Conservation (phyloP, 2,797 vertebrate genomes). For the Aeoliscus strigatus region DNA sequence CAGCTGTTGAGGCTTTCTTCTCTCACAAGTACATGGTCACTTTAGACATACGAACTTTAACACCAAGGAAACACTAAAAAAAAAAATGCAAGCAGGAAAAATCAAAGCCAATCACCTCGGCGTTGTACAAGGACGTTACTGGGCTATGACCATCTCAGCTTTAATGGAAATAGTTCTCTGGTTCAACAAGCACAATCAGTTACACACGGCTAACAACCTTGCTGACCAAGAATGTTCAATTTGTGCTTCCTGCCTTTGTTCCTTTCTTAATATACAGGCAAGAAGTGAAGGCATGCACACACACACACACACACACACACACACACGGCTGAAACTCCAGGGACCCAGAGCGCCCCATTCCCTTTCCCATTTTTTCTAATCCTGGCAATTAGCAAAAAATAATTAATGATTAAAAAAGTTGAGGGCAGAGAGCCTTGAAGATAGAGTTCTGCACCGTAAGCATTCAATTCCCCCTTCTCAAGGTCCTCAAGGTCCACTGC, state of each 20-base stretch:
- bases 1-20: too few species aligned
- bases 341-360: slow-evolving; percentile 54
- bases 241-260: slow-evolving; percentile 39
- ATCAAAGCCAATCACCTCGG: slow-evolving; percentile 34
- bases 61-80: neutral
- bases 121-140: slow-evolving; percentile 43
- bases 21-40: too few species aligned
- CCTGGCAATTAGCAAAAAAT: slow-evolving; percentile 75
- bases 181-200: slow-evolving; percentile 57
- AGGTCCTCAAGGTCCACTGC: slow-evolving; percentile 69
- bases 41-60: neutral
- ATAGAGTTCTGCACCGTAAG: slow-evolving; percentile 73
- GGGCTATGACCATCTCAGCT: slow-evolving; percentile 45
- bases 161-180: slow-evolving; percentile 57
- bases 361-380: slow-evolving; percentile 64
- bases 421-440: slow-evolving; percentile 68
- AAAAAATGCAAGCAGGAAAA: slow-evolving; percentile 8
- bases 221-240: slow-evolving; percentile 57
- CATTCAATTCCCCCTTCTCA: slow-evolving; percentile 66
- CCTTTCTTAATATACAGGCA: slow-evolving; percentile 20
- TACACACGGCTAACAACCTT: slow-evolving; percentile 40
- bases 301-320: slow-evolving; percentile 20
- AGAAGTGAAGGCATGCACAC: slow-evolving; percentile 10
- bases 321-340: slow-evolving; percentile 42
- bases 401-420: slow-evolving; percentile 73